These are phyloP conservation scores for Australoheros scitulus DNA, from an alignment of 2,113 vertebrate species.

Conservation along the genomic window DNA sequence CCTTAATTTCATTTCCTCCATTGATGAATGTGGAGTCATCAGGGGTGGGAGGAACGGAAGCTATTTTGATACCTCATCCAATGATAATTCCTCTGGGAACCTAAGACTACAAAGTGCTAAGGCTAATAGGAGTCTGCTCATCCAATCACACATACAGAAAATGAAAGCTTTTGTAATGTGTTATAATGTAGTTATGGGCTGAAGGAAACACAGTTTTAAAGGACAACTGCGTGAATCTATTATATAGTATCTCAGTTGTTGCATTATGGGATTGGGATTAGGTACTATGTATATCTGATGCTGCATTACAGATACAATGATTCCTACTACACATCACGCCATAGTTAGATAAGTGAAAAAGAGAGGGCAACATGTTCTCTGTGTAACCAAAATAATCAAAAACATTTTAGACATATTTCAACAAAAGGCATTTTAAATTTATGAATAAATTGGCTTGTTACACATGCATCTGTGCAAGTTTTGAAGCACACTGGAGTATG, in stretches of 20 bases:
- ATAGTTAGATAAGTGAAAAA: neutral
- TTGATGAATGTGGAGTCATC: constrained; percentile 71
- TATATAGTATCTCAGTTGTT: neutral
- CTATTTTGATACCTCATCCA: constrained; percentile 67
- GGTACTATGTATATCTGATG: neutral
- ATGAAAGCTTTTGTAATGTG: constrained; percentile 37
- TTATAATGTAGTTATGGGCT: constrained; percentile 21
- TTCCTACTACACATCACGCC: neutral
- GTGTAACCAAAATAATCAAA: neutral
- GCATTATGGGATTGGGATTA: neutral
- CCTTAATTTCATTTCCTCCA: constrained; percentile 70
- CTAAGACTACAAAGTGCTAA: constrained; percentile 54
- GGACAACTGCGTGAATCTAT: neutral
- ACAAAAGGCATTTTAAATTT: neutral
- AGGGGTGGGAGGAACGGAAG: constrained; percentile 53
- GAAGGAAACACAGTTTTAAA: neutral
- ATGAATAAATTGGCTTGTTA: neutral
- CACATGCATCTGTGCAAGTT: neutral
- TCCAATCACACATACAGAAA: constrained; percentile 55
- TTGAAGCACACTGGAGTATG: neutral
- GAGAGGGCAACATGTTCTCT: neutral
- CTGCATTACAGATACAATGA: neutral
- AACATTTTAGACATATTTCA: neutral
- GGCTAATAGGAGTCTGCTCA: constrained; percentile 51
- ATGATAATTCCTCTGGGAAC: constrained; percentile 56